A percentile compares a stretch with the other conserved stretches of the same genome.
These are phyloP conservation scores for Pelecanus crispus DNA, from an alignment of 2,113 vertebrate genomes.

Conservation along the genomic window DNA sequence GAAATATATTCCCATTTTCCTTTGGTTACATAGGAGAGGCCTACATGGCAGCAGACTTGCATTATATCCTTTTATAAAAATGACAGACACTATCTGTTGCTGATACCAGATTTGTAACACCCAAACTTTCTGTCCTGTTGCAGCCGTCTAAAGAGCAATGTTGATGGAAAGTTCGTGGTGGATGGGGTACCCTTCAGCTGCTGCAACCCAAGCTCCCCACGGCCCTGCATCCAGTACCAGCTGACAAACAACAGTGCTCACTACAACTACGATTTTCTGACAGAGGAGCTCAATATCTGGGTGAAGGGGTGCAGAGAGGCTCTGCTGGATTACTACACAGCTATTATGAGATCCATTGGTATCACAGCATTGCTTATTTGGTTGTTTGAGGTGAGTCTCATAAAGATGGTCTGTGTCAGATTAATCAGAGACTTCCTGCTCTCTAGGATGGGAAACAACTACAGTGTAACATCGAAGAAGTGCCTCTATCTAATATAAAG, in stretches of 20 bases:
- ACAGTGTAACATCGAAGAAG: rapidly evolving
- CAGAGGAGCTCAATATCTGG: slow-evolving; percentile 84
- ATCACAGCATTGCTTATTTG: slow-evolving; percentile 79
- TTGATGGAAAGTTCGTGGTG: slow-evolving; percentile 82
- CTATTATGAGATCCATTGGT: slow-evolving; percentile 82
- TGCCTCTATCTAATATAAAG: background rate
- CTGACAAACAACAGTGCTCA: slow-evolving; percentile 85
- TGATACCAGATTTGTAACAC: background rate
- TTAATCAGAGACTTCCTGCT: background rate
- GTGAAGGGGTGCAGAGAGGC: slow-evolving; percentile 79
- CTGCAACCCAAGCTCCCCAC: slow-evolving; percentile 82
- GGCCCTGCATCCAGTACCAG: slow-evolving; percentile 85
- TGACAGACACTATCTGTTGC: background rate
- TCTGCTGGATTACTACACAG: slow-evolving; percentile 80
- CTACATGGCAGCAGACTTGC: background rate
- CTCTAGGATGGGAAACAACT: background rate
- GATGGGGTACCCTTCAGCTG: slow-evolving; percentile 87
- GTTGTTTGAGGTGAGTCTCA: slow-evolving; percentile 81
- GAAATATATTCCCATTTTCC: background rate
- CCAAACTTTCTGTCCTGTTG: background rate
- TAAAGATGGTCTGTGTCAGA: background rate
- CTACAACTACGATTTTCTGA: slow-evolving; percentile 83
- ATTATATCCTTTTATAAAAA: background rate
- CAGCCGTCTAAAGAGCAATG: slow-evolving; percentile 82
- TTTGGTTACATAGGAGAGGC: background rate